Evolutionary conservation across 2,113 vertebrate genomes (phyloP), one percentile per base, ranked within the genome.

Genomic region (Cygnus buccinator): DNA sequence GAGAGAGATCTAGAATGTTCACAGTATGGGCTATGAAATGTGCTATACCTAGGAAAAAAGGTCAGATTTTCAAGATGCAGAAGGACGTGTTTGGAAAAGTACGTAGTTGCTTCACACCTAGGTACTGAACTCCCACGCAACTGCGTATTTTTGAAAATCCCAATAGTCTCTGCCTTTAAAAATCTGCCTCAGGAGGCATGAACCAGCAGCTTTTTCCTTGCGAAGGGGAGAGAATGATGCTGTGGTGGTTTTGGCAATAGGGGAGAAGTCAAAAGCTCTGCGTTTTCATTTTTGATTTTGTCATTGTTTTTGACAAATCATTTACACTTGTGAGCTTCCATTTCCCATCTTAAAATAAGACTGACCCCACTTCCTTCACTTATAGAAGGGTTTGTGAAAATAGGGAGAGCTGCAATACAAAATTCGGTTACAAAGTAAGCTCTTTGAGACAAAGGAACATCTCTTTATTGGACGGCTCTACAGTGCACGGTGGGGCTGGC

Each of bases 11-110:
- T 33, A 8, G 54, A 71, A 61, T 20, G 52, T 35, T 66, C 52
- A 2, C 13, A 11, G 46, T 4, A 2, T 0, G 2, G 31, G 9
- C 10, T 22, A 17, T 1, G 15, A 19, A 62, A 52, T 6, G 16
- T 55, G 26, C 29, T 7, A 0, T 13, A 72, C 31, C 21, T 41
- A 6, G 41, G 63, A 67, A 54, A 50, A 54, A 68, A 48, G 8
- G n/a, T n/a, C 89, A 79, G 20, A 31, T 25, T 19, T 68, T 41
- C n/a, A 14, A 21, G 72, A 35, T 10, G 41, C 25, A 26, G 33
- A 16, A 58, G 39, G 41, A 39, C 1, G 66, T 8, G n/a, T 35
- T 37, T 81, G 90, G 88, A 37, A 86, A 92, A 41, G 13, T 4
- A 2, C 0, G 11, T 46, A 48, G 65, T 33, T 52, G 29, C 39